Base-by-base conservation (phyloP, 2,113 vertebrate species). In the Lontra canadensis region DNA sequence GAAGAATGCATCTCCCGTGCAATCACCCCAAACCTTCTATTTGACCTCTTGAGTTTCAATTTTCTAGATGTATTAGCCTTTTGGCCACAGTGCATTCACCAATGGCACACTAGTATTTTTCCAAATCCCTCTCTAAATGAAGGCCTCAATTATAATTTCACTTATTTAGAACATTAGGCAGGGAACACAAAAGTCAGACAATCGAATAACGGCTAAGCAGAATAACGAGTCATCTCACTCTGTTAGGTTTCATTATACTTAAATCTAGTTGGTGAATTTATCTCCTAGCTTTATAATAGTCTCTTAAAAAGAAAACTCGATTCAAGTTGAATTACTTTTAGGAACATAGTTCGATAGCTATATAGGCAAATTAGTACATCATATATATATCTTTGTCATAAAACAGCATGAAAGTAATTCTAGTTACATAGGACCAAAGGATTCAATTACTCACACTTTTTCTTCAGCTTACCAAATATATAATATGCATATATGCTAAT, bases 81-180 rank as follows among this genome's bases (percentile, higher is more conserved):
- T 74, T 39, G 6, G 1, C 10, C n/a, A 81, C 0, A 47, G 42
- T 39, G 80, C 29, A 47, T 36, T 13, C 20, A 81, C 55, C 65
- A 63, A 36, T 17, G 21, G 12, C 21, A 47, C 31, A 74, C 6
- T 0, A 71, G 47, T 42, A 73, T 82, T 93, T 65, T 63, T 29
- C 34, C 14, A 76, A 83, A 52, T n/a, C 44, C 21, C 83, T 65
- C 15, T 63, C 17, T 31, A 39, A 88, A 87, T 55, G 31, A 34
- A 89, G 23, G 17, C 6, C 49, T 69, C 29, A 74, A 63, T 39
- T 65, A 57, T 74, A 78, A 83, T 74, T 67, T 88, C 55, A n/a
- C 23, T 42, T 67, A 59, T 82, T 89, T 73, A 39, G 86, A 71
- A 90, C 82, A 81, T 69, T 94, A 90, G 79, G 17, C 49, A 95